phyloP scores from a whole-genome alignment of 2,113 vertebrate genomes.

The Geococcyx californianus region DNA sequence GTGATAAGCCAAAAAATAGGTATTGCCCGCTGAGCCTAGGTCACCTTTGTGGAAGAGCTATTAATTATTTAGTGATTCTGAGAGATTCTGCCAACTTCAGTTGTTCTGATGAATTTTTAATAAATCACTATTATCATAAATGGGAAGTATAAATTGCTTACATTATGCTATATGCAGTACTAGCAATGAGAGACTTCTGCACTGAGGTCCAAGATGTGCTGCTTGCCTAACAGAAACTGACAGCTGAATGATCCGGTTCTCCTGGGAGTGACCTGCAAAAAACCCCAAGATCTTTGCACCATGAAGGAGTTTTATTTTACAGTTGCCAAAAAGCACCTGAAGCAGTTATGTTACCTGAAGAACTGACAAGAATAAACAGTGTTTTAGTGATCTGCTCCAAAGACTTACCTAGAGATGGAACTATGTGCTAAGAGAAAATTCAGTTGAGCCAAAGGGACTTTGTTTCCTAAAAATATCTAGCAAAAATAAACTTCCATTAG shows the following conservation, averaged over 20 bases:
- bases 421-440: not conserved
- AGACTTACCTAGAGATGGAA: not conserved
- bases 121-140: slow-evolving; percentile 61
- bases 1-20: not conserved
- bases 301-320: slow-evolving; percentile 3
- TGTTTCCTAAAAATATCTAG: not conserved
- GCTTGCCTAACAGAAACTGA: slow-evolving; percentile 32
- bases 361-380: slow-evolving; percentile 3
- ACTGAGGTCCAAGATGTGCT: slow-evolving; percentile 2
- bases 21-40: slow-evolving; percentile 21
- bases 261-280: not conserved
- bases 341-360: not conserved
- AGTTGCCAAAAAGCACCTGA: not conserved
- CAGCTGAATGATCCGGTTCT: slow-evolving; percentile 13
- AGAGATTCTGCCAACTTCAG: slow-evolving; percentile 33
- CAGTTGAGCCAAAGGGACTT: not conserved
- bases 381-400: not conserved
- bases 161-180: slow-evolving; percentile 1
- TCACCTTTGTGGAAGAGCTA: slow-evolving; percentile 50
- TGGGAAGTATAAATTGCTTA: slow-evolving; percentile 51
- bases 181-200: slow-evolving; percentile 3
- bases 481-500: not conserved
- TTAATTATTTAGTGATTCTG: slow-evolving; percentile 54
- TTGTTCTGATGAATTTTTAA: slow-evolving; percentile 62
- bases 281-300: not conserved